Conservation (phyloP, 2,797 vertebrate genomes). For the Furcifer pardalis region DNA sequence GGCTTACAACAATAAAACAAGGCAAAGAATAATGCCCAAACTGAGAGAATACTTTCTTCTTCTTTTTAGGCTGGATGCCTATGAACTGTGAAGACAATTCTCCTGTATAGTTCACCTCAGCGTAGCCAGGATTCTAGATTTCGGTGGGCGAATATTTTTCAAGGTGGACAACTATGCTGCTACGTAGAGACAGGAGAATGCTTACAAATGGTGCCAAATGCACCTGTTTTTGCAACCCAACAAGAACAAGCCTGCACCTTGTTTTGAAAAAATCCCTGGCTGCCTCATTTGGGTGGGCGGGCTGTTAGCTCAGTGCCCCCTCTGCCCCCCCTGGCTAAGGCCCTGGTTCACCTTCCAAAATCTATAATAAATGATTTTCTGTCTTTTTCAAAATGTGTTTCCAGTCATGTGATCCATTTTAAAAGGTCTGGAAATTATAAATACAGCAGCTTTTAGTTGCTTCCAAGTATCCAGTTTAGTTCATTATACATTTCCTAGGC, state of each 20-base stretch:
- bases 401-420: constrained; percentile 27
- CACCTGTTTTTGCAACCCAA: too few species aligned
- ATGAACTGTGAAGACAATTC: constrained; percentile 9
- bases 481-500: neutral
- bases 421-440: constrained; percentile 34
- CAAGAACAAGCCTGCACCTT: too few species aligned
- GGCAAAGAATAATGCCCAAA: constrained; percentile 9
- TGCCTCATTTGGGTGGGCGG: too few species aligned
- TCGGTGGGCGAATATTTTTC: too few species aligned
- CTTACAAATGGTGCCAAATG: too few species aligned
- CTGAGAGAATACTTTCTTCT: neutral
- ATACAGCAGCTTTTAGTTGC: constrained; percentile 49
- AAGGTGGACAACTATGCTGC: too few species aligned
- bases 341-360: constrained; percentile 44
- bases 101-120: too few species aligned
- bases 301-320: too few species aligned
- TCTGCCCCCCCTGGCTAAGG: too few species aligned
- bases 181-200: too few species aligned
- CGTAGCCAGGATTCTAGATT: too few species aligned
- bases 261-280: too few species aligned
- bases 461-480: constrained; percentile 38
- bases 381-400: constrained; percentile 66
- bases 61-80: neutral
- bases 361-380: constrained; percentile 42
- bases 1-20: constrained; percentile 4